phyloP scores from a whole-genome alignment of 2,797 vertebrate species.

The Syngnathus acus region DNA sequence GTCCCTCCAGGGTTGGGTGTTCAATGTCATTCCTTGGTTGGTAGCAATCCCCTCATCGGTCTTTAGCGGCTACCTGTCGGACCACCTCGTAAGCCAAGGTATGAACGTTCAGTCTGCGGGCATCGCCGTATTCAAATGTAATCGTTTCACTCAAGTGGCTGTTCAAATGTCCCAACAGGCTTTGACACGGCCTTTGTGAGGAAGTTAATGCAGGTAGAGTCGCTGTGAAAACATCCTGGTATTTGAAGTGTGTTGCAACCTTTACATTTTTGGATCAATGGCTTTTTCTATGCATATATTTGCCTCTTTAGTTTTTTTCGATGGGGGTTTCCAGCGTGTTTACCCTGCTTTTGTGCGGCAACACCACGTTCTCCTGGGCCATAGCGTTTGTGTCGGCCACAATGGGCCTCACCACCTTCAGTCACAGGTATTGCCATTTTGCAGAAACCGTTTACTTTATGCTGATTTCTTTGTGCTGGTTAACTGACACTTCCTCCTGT shows the following conservation, averaged over 20 bases:
- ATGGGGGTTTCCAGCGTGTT: conserved; percentile 88
- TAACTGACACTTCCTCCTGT: no score
- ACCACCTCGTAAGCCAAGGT: conserved; percentile 88
- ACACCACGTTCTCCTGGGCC: conserved; percentile 79
- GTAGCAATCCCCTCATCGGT: conserved; percentile 86
- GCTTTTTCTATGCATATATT: conserved; percentile 14
- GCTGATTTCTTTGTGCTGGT: not conserved
- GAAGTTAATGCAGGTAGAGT: conserved; percentile 91
- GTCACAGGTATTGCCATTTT: conserved; percentile 78
- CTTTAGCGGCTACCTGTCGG: conserved; percentile 86
- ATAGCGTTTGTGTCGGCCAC: conserved; percentile 83
- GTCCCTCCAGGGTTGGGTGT: conserved; percentile 85
- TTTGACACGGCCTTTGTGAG: conserved; percentile 83
- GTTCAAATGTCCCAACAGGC: conserved; percentile 57
- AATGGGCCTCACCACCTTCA: conserved; percentile 90
- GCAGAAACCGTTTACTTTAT: not conserved
- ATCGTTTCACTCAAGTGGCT: not conserved
- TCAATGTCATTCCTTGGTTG: conserved; percentile 94
- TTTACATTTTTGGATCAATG: not conserved
- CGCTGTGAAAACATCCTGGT: not conserved
- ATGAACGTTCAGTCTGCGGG: not conserved
- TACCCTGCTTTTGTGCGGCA: conserved; percentile 83
- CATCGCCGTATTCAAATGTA: not conserved
- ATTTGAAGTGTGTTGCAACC: not conserved
- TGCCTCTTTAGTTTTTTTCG: conserved; percentile 76